Evolutionary conservation across 23 tunicate species (phyloP).

Genomic region (Clavelina lepadiformis): DNA sequence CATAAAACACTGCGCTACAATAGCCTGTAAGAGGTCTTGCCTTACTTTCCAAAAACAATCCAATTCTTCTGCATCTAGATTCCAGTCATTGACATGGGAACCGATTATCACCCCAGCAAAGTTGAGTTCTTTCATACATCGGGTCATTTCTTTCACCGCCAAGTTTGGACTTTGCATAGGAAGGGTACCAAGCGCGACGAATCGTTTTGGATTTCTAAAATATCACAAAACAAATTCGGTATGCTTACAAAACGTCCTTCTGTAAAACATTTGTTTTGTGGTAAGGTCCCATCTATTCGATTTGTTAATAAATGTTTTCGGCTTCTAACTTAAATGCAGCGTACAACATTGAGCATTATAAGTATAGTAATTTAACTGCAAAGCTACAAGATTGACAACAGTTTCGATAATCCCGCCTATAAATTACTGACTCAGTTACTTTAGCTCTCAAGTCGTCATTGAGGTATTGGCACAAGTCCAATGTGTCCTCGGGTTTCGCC

Average conservation of each 20-base stretch:
- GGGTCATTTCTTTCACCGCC: conserved; percentile 67
- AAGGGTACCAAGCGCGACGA: conserved; percentile 82
- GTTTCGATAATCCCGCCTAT: too few species aligned
- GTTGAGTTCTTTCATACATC: conserved; percentile 68
- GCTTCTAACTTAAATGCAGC: too few species aligned
- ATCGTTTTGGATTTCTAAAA: conserved; percentile 71
- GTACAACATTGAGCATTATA: too few species aligned
- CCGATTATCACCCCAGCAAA: conserved; percentile 91
- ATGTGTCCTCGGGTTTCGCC: conserved; percentile 82
- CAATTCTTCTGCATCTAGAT: conserved; percentile 65
- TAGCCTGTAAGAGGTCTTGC: too few species aligned
- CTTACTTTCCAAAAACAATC: conserved; percentile 66
- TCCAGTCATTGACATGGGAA: conserved; percentile 87
- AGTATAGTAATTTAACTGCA: too few species aligned
- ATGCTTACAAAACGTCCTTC: too few species aligned
- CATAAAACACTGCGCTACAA: too few species aligned
- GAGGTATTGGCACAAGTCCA: conserved; percentile 64
- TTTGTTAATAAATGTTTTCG: too few species aligned
- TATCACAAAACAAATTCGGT: background rate
- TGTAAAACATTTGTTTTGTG: background rate
- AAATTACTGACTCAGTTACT: too few species aligned
- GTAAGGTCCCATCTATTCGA: background rate
- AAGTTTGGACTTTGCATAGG: conserved; percentile 87
- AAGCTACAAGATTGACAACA: too few species aligned
- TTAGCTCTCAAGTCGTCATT: conserved; percentile 55